Base-by-base conservation (phyloP, 1,140 invertebrate species). In the Danaus melanippus region DNA sequence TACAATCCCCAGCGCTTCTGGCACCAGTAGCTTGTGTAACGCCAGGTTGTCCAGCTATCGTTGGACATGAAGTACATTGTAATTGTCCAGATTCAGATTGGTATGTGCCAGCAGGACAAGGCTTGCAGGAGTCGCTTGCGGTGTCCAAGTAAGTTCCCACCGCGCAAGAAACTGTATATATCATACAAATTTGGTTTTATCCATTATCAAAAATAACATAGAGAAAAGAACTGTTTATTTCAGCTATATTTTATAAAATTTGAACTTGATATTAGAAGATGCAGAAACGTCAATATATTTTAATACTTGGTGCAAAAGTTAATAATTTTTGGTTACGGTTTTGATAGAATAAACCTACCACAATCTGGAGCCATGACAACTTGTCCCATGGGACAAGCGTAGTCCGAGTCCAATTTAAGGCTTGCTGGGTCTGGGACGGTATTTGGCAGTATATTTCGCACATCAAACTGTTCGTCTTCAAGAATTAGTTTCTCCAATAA, bases 361-460 rank as follows among this genome's bases (percentile, higher is more conserved):
- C 96, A 97, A 76, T 96, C 94, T 56, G 95, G 94, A 15, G 93
- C 93, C 89, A 96, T 94, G 3, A 96, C 95, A 39, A 98, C 96
- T 89, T 97, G 95, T 50, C 97, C 97, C 59, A 92, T 88, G 0
- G 95, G 94, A 84, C 97, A 98, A 53, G 95, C 95, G 74, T 97
- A 98, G 71, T 97, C 96, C 0, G 96, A 97, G 67, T 94, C 89
- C 1, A 98, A 87, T 42, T 91, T 78, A 41, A 98, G 86, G 11
- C 96, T 97, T 3, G 95, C 93, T 49, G 97, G 94, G 84, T 98
- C 97, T 0, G 96, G 95, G 0, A 96, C 92, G 0, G 97, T 98
- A 71, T 98, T 98, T 9, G 97, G 97, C 42, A 98, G 82, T 66
- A 97, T 97, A 62, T 96, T 95, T 64, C 94, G 91, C 1, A 98